These are phyloP conservation scores for Noctua fimbriata DNA, from an alignment of 2,888 invertebrate genomes.

Conservation along the genomic window DNA sequence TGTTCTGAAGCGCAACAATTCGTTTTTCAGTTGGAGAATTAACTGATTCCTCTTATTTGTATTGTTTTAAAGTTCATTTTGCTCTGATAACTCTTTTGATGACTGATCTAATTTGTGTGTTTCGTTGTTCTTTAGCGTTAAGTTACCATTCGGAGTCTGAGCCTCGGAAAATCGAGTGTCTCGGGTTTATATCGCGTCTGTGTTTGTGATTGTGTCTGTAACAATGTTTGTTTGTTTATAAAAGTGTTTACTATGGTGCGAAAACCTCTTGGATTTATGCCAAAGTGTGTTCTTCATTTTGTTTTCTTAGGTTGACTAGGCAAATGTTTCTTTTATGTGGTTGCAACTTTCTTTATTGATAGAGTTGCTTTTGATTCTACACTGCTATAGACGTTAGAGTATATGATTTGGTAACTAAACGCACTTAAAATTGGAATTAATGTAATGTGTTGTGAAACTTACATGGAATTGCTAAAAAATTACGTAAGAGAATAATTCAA, in stretches of 20 bases:
- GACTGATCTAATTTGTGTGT: constrained; percentile 26
- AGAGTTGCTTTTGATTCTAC: constrained; percentile 3
- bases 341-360: constrained; percentile 21
- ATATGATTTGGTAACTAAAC: not conserved
- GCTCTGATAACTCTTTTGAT: constrained; percentile 13
- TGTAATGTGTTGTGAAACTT: not conserved
- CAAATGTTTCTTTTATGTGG: constrained; percentile 10
- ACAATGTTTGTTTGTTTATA: constrained; percentile 41
- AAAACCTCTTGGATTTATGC: constrained; percentile 32
- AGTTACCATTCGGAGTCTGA: constrained; percentile 74
- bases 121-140: constrained; percentile 63
- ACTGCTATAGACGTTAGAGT: not conserved
- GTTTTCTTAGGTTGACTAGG: constrained; percentile 6
- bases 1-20: constrained; percentile 63
- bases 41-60: constrained; percentile 13
- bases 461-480: not conserved
- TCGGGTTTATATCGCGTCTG: constrained; percentile 42
- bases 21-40: constrained; percentile 30
- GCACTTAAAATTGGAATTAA: not conserved
- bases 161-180: constrained; percentile 73
- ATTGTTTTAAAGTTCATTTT: constrained; percentile 53
- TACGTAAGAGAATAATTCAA: not conserved
- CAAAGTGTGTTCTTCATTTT: constrained; percentile 42
- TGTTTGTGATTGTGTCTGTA: constrained; percentile 32
- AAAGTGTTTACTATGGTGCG: constrained; percentile 38